These are phyloP conservation scores for Disparrhopalites patrizii DNA, from an alignment of 2,888 invertebrate genomes.

Conservation along the genomic window DNA sequence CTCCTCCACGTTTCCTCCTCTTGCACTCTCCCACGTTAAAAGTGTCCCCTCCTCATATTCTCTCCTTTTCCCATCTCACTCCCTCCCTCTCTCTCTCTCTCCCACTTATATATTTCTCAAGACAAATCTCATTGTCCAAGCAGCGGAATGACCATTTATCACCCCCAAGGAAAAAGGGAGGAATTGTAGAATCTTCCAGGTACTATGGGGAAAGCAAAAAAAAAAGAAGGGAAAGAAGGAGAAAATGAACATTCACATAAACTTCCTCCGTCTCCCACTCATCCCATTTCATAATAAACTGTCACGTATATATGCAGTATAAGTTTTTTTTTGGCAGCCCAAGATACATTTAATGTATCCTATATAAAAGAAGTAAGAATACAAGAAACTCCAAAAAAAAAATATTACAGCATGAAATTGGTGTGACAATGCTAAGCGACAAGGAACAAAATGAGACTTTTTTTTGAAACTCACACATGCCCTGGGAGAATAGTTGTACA, in stretches of 20 bases:
- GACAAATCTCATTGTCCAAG: conserved; percentile 19
- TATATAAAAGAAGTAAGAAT: too few relatives aligned
- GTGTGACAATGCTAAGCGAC: conserved; percentile 23
- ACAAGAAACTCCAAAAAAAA: too few relatives aligned
- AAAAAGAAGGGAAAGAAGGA: background rate
- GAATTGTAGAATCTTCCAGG: background rate
- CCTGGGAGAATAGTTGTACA: too few relatives aligned
- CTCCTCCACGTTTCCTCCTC: background rate
- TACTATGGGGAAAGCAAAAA: background rate
- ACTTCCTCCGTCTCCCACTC: background rate
- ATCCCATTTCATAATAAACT: background rate
- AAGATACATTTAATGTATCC: too few relatives aligned
- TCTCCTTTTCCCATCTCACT: background rate
- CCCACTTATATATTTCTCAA: conserved; percentile 4
- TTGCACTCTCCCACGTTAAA: background rate
- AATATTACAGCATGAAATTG: conserved; percentile 6
- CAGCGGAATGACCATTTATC: conserved; percentile 10
- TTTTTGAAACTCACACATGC: background rate
- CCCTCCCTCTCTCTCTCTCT: too few relatives aligned
- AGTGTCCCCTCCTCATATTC: background rate
- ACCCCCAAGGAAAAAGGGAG: background rate
- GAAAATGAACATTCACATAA: background rate
- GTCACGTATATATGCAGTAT: background rate
- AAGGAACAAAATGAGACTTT: conserved; percentile 15
- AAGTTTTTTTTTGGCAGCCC: background rate